These are phyloP conservation scores for Lithobius niger DNA, from an alignment of 1,140 invertebrate genomes.

Conservation along the genomic window DNA sequence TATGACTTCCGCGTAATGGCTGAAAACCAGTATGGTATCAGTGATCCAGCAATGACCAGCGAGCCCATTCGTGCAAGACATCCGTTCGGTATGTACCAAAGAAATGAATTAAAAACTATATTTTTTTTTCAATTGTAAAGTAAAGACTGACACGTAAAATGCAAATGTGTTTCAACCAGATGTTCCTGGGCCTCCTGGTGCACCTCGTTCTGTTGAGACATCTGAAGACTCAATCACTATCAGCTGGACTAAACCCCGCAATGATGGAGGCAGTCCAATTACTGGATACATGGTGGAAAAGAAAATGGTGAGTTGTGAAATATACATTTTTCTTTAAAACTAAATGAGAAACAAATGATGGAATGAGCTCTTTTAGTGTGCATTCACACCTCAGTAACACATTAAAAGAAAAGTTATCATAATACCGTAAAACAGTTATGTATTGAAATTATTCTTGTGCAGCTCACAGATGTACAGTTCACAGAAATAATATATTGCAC, in stretches of 20 bases:
- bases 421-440: too few relatives aligned
- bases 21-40: slow-evolving; percentile 91
- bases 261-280: slow-evolving; percentile 83
- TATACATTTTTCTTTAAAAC: too few relatives aligned
- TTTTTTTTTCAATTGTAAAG: slow-evolving; percentile 5
- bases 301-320: slow-evolving; percentile 45
- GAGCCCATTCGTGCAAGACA: slow-evolving; percentile 85
- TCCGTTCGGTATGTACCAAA: slow-evolving; percentile 58
- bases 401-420: too few relatives aligned
- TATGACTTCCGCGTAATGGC: slow-evolving; percentile 98
- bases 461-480: too few relatives aligned
- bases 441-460: too few relatives aligned
- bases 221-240: slow-evolving; percentile 89
- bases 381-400: too few relatives aligned
- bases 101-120: background rate
- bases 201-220: slow-evolving; percentile 68
- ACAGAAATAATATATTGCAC: too few relatives aligned
- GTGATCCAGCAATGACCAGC: slow-evolving; percentile 73
- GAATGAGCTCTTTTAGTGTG: too few relatives aligned
- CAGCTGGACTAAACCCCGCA: slow-evolving; percentile 79
- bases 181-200: slow-evolving; percentile 75
- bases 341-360: too few relatives aligned
- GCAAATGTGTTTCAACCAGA: slow-evolving; percentile 36
- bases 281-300: slow-evolving; percentile 90
- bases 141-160: background rate